Percentiles rank a stretch among this genome's conserved stretches.
Conservation (phyloP, 1,140 invertebrate genomes). For the Drosophila melanogaster region Release_6_plus_ISO1_MT NT_033779.5:20758001-20758500, state of each 20-base stretch:
- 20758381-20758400: slow-evolving; percentile 26
- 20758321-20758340: slow-evolving; percentile 20
- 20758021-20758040: neutral
- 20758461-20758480: slow-evolving; percentile 48
- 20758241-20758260: slow-evolving; percentile 29
- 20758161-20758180: slow-evolving; percentile 36
- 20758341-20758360: slow-evolving; percentile 43
- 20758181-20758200: slow-evolving; percentile 32
- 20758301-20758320: slow-evolving; percentile 16
- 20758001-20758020: too few species aligned
- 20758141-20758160: slow-evolving; percentile 30
- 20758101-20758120: neutral
- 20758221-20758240: slow-evolving; percentile 1
- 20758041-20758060: neutral
- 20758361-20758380: slow-evolving; percentile 17
- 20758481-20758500: slow-evolving; percentile 39
- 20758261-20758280: slow-evolving; percentile 7
- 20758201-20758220: slow-evolving; percentile 37
- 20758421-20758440: slow-evolving; percentile 32
- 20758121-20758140: neutral
- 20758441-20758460: slow-evolving; percentile 26
- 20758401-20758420: slow-evolving; percentile 12
- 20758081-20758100: neutral
- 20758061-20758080: neutral
- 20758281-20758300: slow-evolving; percentile 1